Evolutionary conservation across 2,888 invertebrate genomes (phyloP).

Genomic region (Graphium colonna): DNA sequence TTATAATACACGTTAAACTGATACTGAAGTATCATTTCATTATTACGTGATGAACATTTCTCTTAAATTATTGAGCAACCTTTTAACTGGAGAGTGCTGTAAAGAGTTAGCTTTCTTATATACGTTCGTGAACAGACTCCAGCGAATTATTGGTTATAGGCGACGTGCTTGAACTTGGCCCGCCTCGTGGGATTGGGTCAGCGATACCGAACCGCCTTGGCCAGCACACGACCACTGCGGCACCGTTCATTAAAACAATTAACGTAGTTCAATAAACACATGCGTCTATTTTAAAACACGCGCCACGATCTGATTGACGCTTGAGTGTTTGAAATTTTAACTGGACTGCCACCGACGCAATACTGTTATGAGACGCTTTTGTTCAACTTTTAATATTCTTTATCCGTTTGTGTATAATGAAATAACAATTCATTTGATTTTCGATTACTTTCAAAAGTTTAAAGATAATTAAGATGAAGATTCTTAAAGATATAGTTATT

Average conservation of each 20-base stretch:
- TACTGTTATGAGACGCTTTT: too few species aligned
- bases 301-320: constrained; percentile 8
- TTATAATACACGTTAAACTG: too few species aligned
- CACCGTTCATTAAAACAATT: constrained; percentile 44
- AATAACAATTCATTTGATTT: too few species aligned
- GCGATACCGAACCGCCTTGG: constrained; percentile 30
- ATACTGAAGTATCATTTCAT: too few species aligned
- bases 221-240: constrained; percentile 33
- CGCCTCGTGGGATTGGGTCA: constrained; percentile 51
- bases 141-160: constrained; percentile 18
- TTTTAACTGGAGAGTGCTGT: too few species aligned
- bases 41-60: too few species aligned
- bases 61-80: too few species aligned
- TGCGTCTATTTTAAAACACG: constrained; percentile 27
- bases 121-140: constrained; percentile 33
- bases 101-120: constrained; percentile 8
- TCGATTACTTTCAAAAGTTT: too few species aligned
- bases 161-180: constrained; percentile 62
- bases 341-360: constrained; percentile 15
- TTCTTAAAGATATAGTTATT: too few species aligned
- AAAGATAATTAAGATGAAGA: too few species aligned
- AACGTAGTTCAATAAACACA: constrained; percentile 35
- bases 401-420: too few species aligned
- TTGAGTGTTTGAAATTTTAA: constrained; percentile 16
- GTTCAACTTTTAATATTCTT: too few species aligned